Conservation (phyloP, 2,113 vertebrate species). For the Salvelinus sp. region DNA sequence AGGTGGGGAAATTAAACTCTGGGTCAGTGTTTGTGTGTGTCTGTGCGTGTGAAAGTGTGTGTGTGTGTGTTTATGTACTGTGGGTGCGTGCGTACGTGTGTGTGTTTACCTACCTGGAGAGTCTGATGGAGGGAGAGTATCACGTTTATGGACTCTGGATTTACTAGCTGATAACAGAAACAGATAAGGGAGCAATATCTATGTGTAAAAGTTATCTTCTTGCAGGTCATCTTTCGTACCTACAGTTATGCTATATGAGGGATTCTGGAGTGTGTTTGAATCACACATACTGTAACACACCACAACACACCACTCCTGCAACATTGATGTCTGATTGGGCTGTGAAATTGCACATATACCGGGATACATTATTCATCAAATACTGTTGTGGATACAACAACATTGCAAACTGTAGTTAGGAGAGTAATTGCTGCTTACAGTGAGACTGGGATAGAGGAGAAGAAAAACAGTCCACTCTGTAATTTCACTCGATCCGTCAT, state of each 20-base stretch:
- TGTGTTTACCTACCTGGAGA: neutral
- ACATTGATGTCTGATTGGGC: slow-evolving; percentile 3
- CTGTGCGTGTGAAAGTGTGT: too few relatives aligned
- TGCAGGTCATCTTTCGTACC: neutral
- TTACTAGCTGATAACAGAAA: neutral
- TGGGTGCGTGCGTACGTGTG: neutral
- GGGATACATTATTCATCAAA: slow-evolving; percentile 32
- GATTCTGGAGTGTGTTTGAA: slow-evolving; percentile 6
- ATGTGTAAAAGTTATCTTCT: neutral
- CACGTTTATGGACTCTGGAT: neutral
- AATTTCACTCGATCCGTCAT: slow-evolving; percentile 56
- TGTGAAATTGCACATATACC: neutral
- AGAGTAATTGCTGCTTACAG: slow-evolving; percentile 27
- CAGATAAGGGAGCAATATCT: neutral
- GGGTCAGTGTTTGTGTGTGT: too few relatives aligned
- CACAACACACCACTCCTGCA: slow-evolving; percentile 7
- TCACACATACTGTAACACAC: neutral
- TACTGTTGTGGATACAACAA: slow-evolving; percentile 32
- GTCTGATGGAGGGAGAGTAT: slow-evolving; percentile 5
- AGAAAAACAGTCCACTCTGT: slow-evolving; percentile 31
- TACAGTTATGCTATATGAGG: neutral
- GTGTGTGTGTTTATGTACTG: too few relatives aligned
- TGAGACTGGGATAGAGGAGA: slow-evolving; percentile 20
- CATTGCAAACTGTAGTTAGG: slow-evolving; percentile 28
- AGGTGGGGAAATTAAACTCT: too few relatives aligned